Conservation (phyloP, 2,888 invertebrate species). For the Tupiocoris notatus region DNA sequence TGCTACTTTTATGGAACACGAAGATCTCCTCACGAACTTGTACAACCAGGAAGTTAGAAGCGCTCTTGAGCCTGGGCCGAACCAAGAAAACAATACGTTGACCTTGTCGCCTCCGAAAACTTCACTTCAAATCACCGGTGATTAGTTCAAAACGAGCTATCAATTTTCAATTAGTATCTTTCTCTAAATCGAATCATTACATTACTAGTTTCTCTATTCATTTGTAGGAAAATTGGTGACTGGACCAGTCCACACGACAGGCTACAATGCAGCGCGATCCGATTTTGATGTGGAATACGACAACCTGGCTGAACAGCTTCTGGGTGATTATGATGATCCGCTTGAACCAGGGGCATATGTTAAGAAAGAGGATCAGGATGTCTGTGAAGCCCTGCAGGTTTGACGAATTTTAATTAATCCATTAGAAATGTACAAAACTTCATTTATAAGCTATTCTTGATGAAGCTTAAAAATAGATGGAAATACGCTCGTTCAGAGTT, state of each 20-base stretch:
- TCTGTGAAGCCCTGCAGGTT: slow-evolving; percentile 67
- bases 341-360: slow-evolving; percentile 2
- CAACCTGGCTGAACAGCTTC: slow-evolving; percentile 46
- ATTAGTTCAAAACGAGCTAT: neutral
- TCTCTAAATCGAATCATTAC: too few relatives aligned
- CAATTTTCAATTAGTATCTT: too few relatives aligned
- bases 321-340: slow-evolving; percentile 41
- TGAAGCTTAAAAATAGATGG: too few relatives aligned
- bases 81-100: neutral
- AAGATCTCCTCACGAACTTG: slow-evolving; percentile 1
- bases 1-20: slow-evolving; percentile 15
- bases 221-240: slow-evolving; percentile 18
- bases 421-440: too few relatives aligned
- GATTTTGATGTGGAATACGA: slow-evolving; percentile 48
- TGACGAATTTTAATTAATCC: too few relatives aligned
- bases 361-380: slow-evolving; percentile 52
- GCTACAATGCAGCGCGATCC: slow-evolving; percentile 47
- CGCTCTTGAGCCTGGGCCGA: neutral
- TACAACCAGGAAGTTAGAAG: slow-evolving; percentile 9
- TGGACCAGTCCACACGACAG: slow-evolving; percentile 30
- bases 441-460: too few relatives aligned
- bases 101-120: neutral
- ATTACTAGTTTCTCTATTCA: too few relatives aligned
- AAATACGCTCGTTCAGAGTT: too few relatives aligned
- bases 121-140: neutral